phyloP scores from a whole-genome alignment of 2,797 vertebrate species.

The Crypturellus tataupa region DNA sequence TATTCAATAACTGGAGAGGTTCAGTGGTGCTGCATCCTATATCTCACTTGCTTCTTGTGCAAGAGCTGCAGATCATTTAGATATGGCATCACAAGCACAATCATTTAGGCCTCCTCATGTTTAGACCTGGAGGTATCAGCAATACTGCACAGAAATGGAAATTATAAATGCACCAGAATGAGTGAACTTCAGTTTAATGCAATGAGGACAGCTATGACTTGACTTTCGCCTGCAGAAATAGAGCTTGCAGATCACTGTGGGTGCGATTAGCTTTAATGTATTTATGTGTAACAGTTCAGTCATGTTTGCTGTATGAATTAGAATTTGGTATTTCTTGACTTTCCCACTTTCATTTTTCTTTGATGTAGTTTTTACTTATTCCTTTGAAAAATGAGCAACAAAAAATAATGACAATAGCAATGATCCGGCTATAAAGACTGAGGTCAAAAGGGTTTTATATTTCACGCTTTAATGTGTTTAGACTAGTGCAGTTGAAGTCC shows the following conservation, averaged over 20 bases:
- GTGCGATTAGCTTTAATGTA: not conserved
- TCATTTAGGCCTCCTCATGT: not conserved
- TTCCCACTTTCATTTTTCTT: not conserved
- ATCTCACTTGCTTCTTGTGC: not conserved
- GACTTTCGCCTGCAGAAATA: not conserved
- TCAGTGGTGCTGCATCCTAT: not conserved
- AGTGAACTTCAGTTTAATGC: not conserved
- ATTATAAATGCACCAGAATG: not conserved
- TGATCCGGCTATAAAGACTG: not conserved
- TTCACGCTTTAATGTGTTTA: not conserved
- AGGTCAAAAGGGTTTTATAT: not conserved
- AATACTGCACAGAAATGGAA: not conserved
- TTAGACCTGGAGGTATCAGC: not conserved
- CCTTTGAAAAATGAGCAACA: not conserved
- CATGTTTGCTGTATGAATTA: slow-evolving; percentile 5
- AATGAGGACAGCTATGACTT: not conserved
- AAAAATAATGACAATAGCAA: not conserved
- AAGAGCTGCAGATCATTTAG: not conserved
- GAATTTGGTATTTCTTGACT: not conserved
- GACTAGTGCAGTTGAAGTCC: not conserved
- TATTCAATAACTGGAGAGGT: not conserved
- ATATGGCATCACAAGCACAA: not conserved
- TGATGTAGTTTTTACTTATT: slow-evolving; percentile 2
- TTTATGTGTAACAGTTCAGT: slow-evolving; percentile 24
- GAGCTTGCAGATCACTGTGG: not conserved